These are phyloP conservation scores for Cerastis leucographa DNA, from an alignment of 2,888 invertebrate genomes.

Conservation along the genomic window DNA sequence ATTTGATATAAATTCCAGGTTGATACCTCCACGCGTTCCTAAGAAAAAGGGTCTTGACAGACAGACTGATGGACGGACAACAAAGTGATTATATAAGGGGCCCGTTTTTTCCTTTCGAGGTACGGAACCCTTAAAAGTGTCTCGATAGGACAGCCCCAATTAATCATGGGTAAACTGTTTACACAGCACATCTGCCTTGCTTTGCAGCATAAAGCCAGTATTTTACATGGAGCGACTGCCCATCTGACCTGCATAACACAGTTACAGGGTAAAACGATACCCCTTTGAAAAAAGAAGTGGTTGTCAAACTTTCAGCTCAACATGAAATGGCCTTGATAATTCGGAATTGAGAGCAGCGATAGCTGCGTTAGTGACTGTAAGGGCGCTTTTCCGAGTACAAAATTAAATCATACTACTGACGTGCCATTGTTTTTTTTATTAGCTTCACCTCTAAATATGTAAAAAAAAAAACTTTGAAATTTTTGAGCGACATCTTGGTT, in stretches of 20 bases:
- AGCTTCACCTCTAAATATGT: not conserved
- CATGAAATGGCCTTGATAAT: too few species aligned
- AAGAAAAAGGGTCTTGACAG: too few species aligned
- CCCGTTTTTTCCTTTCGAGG: too few species aligned
- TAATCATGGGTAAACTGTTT: too few species aligned
- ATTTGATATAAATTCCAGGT: too few species aligned
- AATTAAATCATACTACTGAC: not conserved
- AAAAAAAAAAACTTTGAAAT: not conserved
- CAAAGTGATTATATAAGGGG: too few species aligned
- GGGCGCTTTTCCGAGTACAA: not conserved
- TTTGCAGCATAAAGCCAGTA: not conserved
- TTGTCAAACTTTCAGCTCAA: not conserved
- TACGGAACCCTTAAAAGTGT: too few species aligned
- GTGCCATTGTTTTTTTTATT: not conserved
- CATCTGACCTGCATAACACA: not conserved
- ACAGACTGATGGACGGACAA: too few species aligned
- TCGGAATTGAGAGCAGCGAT: not conserved
- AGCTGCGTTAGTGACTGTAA: not conserved
- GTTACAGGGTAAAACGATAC: not conserved
- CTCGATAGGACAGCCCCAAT: not conserved
- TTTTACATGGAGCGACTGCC: not conserved
- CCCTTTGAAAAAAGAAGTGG: constrained; percentile 1
- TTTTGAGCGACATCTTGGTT: not conserved
- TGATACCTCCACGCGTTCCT: too few species aligned
- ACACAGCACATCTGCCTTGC: not conserved